Percentiles rank a stretch among this genome's conserved stretches.
phyloP scores from a whole-genome alignment of 1,140 invertebrate genomes.

The Micrasema longulum region DNA sequence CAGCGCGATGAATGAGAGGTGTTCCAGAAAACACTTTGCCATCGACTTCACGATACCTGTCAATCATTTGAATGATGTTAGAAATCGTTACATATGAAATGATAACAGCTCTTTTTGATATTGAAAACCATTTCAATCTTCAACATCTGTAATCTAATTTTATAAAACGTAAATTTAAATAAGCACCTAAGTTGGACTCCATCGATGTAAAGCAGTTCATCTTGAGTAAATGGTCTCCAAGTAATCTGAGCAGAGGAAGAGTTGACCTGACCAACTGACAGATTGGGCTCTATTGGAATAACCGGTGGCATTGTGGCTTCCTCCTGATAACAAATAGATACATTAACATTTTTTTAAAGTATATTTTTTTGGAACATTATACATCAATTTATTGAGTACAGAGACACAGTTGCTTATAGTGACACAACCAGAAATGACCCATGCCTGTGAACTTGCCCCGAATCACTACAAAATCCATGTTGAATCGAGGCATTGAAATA shows the following conservation, averaged over 20 bases:
- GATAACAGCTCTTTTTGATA: background rate
- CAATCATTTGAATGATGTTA: no score
- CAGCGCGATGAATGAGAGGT: slow-evolving; percentile 80
- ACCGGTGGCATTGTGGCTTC: slow-evolving; percentile 72
- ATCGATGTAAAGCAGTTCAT: slow-evolving; percentile 78
- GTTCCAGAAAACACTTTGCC: slow-evolving; percentile 80
- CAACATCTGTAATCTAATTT: background rate
- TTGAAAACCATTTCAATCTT: background rate
- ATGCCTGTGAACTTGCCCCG: no score
- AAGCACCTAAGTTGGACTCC: slow-evolving; percentile 69
- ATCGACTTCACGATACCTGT: slow-evolving; percentile 75
- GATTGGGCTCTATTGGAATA: slow-evolving; percentile 77
- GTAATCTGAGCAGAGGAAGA: slow-evolving; percentile 80
- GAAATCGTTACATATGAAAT: background rate
- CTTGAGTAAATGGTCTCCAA: slow-evolving; percentile 85
- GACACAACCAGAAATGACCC: no score
- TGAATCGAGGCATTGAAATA: no score
- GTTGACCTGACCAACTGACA: slow-evolving; percentile 80
- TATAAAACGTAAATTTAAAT: background rate
- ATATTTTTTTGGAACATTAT: background rate
- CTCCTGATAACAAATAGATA: slow-evolving; percentile 42
- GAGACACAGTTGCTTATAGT: no score
- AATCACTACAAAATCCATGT: no score
- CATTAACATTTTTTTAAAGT: background rate
- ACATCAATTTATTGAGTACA: no score